Percentiles rank a stretch among this genome's conserved stretches.
Conservation (phyloP, 2,888 invertebrate genomes). For the Acrobasis repandana region DNA sequence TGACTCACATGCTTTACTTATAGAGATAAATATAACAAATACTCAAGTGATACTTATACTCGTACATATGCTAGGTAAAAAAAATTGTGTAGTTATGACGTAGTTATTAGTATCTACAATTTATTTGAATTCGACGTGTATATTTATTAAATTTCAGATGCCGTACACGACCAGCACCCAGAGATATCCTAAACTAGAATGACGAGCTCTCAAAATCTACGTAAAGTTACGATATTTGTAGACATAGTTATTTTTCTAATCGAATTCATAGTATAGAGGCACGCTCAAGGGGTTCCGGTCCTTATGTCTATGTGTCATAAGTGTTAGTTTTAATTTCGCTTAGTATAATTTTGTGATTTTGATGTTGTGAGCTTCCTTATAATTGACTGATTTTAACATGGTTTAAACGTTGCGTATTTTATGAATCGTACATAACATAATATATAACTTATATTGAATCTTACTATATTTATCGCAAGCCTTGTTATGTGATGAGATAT, state of each 20-base stretch:
- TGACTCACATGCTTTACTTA: too few relatives aligned
- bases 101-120: neutral
- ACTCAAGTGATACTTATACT: too few relatives aligned
- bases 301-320: slow-evolving; percentile 45
- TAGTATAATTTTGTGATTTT: slow-evolving; percentile 30
- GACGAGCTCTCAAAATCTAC: slow-evolving; percentile 59
- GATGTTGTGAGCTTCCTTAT: slow-evolving; percentile 19
- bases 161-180: slow-evolving; percentile 9
- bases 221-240: slow-evolving; percentile 52
- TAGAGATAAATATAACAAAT: too few relatives aligned
- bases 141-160: slow-evolving; percentile 31
- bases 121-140: neutral
- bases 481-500: too few relatives aligned
- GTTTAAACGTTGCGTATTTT: slow-evolving; percentile 9
- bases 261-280: slow-evolving; percentile 44
- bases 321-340: slow-evolving; percentile 37
- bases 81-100: too few relatives aligned
- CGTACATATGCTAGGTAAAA: too few relatives aligned
- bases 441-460: slow-evolving; percentile 2
- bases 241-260: slow-evolving; percentile 66
- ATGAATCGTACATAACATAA: slow-evolving; percentile 8
- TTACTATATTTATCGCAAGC: slow-evolving; percentile 9
- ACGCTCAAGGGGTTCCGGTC: slow-evolving; percentile 67
- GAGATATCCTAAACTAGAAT: slow-evolving; percentile 24
- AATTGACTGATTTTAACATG: slow-evolving; percentile 22